Percentiles rank a stretch among this genome's conserved stretches.
phyloP scores from a whole-genome alignment of 1,140 invertebrate species.

The Caerostris darwini region DNA sequence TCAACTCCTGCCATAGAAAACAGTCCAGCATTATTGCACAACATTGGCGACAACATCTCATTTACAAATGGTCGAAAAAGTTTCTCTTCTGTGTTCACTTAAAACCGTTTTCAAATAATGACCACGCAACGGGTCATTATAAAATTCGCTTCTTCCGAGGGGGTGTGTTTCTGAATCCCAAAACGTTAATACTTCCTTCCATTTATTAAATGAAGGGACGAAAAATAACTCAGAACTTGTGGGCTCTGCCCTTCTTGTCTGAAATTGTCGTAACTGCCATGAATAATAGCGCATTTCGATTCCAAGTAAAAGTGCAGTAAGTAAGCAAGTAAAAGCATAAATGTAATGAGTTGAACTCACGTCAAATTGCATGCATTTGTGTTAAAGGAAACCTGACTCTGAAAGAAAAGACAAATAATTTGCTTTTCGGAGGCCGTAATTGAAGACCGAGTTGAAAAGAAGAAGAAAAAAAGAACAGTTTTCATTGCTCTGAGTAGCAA shows the following conservation, averaged over 20 bases:
- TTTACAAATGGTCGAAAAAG: background rate
- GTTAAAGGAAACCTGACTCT: background rate
- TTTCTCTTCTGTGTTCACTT: background rate
- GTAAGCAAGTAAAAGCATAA: conserved; percentile 11
- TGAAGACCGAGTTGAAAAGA: background rate
- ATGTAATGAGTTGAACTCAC: conserved; percentile 43
- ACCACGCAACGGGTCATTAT: conserved; percentile 42
- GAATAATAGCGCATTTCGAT: conserved; percentile 26
- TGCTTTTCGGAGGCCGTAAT: conserved; percentile 41
- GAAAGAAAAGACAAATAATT: conserved; percentile 49
- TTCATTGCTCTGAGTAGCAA: conserved; percentile 52
- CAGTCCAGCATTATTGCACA: background rate
- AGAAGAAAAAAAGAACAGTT: background rate
- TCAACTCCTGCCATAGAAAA: no score
- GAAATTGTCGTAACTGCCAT: conserved; percentile 21
- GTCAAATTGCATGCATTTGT: conserved; percentile 50
- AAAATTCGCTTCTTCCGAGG: conserved; percentile 18
- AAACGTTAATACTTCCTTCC: background rate
- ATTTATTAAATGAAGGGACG: conserved; percentile 46
- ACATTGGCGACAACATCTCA: background rate
- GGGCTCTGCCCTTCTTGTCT: background rate
- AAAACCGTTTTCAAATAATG: background rate
- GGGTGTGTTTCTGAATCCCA: background rate
- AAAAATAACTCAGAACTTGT: conserved; percentile 35
- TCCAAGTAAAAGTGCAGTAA: background rate